Percentiles rank a stretch among this genome's conserved stretches.
These are phyloP conservation scores for Caenorhabditis panamensis DNA, from an alignment of 2,888 invertebrate genomes.

Conservation along the genomic window DNA sequence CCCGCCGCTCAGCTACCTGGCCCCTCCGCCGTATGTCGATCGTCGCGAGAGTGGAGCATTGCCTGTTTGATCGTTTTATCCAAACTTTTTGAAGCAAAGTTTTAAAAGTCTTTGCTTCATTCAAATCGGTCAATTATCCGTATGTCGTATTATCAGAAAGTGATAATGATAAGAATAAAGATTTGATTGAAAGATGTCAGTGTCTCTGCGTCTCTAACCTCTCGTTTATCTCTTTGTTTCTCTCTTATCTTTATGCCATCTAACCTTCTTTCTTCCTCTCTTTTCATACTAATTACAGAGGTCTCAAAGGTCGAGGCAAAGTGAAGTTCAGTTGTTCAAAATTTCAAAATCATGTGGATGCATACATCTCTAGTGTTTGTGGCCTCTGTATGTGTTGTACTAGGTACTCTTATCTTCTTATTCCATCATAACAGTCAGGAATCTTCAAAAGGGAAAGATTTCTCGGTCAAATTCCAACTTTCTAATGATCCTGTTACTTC, in stretches of 20 bases:
- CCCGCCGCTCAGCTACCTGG: constrained; percentile 55
- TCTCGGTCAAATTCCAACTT: too few relatives aligned
- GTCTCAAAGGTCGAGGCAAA: not conserved
- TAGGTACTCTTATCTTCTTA: constrained; percentile 28
- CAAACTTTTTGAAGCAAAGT: too few relatives aligned
- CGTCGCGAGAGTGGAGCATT: constrained; percentile 16
- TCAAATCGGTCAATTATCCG: too few relatives aligned
- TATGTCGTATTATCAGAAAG: too few relatives aligned
- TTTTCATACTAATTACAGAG: not conserved
- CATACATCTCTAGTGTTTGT: constrained; percentile 7
- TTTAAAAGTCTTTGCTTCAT: too few relatives aligned
- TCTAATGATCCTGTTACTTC: too few relatives aligned
- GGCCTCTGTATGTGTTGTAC: constrained; percentile 17
- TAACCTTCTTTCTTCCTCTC: constrained; percentile 18
- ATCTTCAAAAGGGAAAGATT: too few relatives aligned
- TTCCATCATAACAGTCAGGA: constrained; percentile 7
- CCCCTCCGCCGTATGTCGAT: constrained; percentile 56
- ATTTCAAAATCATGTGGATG: constrained; percentile 10
- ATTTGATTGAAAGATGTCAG: too few relatives aligned
- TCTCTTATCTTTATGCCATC: constrained; percentile 33
- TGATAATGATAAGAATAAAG: too few relatives aligned
- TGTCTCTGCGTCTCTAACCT: constrained; percentile 13
- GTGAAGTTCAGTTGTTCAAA: not conserved
- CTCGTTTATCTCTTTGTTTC: too few relatives aligned
- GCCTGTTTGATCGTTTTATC: not conserved